phyloP scores from a whole-genome alignment of 2,888 invertebrate species.

The Idaea dimidiata region DNA sequence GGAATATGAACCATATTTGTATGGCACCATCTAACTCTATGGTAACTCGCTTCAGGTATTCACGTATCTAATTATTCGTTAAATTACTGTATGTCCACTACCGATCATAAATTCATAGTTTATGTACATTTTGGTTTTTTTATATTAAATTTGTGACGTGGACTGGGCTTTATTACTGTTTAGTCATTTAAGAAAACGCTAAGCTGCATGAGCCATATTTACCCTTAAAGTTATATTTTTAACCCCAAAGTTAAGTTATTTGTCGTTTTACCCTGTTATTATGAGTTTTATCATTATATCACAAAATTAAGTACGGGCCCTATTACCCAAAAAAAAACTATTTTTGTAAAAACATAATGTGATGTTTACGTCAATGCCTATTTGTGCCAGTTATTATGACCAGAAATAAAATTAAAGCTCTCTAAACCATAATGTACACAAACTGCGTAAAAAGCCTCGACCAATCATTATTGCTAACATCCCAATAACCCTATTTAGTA shows the following conservation, averaged over 20 bases:
- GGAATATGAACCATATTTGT: constrained; percentile 49
- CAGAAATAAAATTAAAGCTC: constrained; percentile 6
- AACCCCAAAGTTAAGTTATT: no score
- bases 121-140: constrained; percentile 18
- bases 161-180: not conserved
- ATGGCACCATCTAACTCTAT: constrained; percentile 77
- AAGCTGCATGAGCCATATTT: not conserved
- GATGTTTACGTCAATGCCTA: not conserved
- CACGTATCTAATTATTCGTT: constrained; percentile 17
- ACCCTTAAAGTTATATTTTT: not conserved
- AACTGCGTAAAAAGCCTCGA: constrained; percentile 58
- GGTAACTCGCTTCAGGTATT: constrained; percentile 72
- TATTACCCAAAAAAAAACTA: no score
- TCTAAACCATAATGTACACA: constrained; percentile 23
- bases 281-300: no score
- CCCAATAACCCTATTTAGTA: constrained; percentile 63
- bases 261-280: no score
- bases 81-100: constrained; percentile 41
- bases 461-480: constrained; percentile 76
- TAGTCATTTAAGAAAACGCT: no score
- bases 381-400: constrained; percentile 1
- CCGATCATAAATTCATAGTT: constrained; percentile 30
- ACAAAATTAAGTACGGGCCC: no score
- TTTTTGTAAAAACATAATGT: not conserved
- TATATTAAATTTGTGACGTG: not conserved